phyloP scores from a whole-genome alignment of 2,888 invertebrate species.

The Blastobasis adustella region DNA sequence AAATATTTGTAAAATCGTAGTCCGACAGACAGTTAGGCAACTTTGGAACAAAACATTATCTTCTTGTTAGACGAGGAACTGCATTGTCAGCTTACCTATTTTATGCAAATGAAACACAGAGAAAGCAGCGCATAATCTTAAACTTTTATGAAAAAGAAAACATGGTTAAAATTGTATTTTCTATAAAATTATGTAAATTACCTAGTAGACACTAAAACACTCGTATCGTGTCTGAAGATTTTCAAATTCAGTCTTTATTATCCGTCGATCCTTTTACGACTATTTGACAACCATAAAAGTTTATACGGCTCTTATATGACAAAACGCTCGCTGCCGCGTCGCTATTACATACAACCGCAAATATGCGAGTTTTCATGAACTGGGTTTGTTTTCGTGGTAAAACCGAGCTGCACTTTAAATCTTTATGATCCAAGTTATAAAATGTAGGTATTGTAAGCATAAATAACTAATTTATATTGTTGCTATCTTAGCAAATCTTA shows the following conservation, averaged over 20 bases:
- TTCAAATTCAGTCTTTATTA: slow-evolving; percentile 26
- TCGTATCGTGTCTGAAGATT: slow-evolving; percentile 15
- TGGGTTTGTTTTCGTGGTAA: slow-evolving; percentile 7
- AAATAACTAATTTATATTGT: too few relatives aligned
- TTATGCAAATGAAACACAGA: too few relatives aligned
- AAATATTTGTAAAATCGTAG: slow-evolving; percentile 17
- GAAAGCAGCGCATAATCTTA: too few relatives aligned
- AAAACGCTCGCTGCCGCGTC: slow-evolving; percentile 12
- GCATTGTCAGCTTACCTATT: too few relatives aligned
- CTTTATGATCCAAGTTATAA: not conserved
- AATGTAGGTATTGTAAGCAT: too few relatives aligned
- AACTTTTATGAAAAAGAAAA: too few relatives aligned
- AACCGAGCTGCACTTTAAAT: slow-evolving; percentile 1
- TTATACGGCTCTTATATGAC: slow-evolving; percentile 30
- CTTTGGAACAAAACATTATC: slow-evolving; percentile 1
- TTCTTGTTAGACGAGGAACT: too few relatives aligned
- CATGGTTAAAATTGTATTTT: too few relatives aligned
- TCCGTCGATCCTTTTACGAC: slow-evolving; percentile 42
- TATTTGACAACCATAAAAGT: slow-evolving; percentile 41
- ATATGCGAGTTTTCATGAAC: slow-evolving; percentile 7
- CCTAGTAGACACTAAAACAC: too few relatives aligned
- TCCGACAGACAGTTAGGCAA: slow-evolving; percentile 10
- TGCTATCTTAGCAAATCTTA: too few relatives aligned
- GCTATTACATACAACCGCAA: slow-evolving; percentile 8
- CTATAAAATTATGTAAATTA: too few relatives aligned